Evolutionary conservation across 2,113 vertebrate species (phyloP), one percentile per base, ranked within the genome.

Genomic region (Triplophysa dalaica): DNA sequence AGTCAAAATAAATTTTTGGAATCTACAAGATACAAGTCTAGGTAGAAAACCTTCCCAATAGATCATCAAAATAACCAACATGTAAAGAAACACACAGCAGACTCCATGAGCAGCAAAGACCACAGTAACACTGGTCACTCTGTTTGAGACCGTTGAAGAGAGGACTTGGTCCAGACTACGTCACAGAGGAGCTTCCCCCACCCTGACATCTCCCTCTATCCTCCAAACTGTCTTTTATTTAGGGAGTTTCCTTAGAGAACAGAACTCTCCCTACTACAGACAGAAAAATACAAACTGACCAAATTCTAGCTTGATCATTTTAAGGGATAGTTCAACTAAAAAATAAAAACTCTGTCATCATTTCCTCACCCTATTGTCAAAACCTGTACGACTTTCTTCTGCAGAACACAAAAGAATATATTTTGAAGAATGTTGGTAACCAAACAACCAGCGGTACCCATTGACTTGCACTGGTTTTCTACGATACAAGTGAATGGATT

Each of bases 61-160:
- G 54, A 70, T 80, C 60, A 80, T 80, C 70, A 74, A 43, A 80
- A 74, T 74, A 80, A 67, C 26, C 70, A 52, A 56, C 29, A 66
- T 9, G n/a, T 66, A 74, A 3, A 58, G 52, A 65, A 41, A 41
- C 45, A 56, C 61, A 80, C 69, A 65, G 68, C 65, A 24, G 45
- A 10, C 45, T 65, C 65, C 48, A 65, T 33, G 12, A 62, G 12
- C 7, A 8, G 17, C 16, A 24, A 2, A 29, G 73, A 29, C 60
- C 0, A 41, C 60, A 80, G 14, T 48, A 80, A 80, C 79, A 80
- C 70, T 80, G 64, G 61, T 24, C 24, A 66, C 79, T 75, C 61
- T 66, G 61, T 80, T 75, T 74, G 2, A 74, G 79, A 74, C 22
- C 56, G 48, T 45, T 21, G 62, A 80, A 62, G 64, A 56, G 60